Percentiles rank a stretch among this genome's conserved stretches.
Conservation (phyloP, 2,797 vertebrate genomes). For the Cirrhinus molitorella region DNA sequence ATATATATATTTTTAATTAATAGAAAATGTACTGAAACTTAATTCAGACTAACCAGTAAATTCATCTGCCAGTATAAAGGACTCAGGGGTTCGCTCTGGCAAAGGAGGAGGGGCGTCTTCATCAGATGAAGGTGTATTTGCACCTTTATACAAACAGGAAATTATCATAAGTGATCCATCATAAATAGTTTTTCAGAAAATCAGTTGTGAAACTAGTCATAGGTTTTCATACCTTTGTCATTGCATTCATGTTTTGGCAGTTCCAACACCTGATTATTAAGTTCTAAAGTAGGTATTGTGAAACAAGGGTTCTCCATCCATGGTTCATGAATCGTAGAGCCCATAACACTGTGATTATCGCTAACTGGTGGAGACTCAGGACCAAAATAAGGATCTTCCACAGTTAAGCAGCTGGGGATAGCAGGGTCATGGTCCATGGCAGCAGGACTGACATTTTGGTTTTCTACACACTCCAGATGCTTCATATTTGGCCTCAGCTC, state of each 20-base stretch:
- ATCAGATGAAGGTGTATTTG: constrained; percentile 54
- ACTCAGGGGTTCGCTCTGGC: constrained; percentile 91
- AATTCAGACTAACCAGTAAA: constrained; percentile 79
- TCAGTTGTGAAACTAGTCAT: background rate
- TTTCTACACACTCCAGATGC: constrained; percentile 22
- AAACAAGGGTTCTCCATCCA: constrained; percentile 50
- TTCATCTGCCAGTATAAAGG: constrained; percentile 82
- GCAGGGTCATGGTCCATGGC: background rate
- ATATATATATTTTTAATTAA: background rate
- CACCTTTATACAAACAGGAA: constrained; percentile 51
- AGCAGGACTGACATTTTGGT: background rate
- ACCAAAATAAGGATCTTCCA: constrained; percentile 83
- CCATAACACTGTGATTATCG: background rate
- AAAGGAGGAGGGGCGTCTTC: constrained; percentile 89
- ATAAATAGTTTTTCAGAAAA: background rate
- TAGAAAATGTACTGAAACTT: background rate
- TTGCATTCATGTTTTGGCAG: constrained; percentile 3
- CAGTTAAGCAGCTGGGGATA: constrained; percentile 65
- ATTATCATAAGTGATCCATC: background rate
- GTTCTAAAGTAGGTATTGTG: constrained; percentile 53
- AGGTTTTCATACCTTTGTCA: constrained; percentile 28
- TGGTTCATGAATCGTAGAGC: background rate
- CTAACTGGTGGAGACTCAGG: constrained; percentile 50
- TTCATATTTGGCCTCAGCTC: background rate
- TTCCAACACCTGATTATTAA: constrained; percentile 64